Evolutionary conservation across 1,140 invertebrate species (phyloP).

Genomic region (Dendroctonus ponderosae): DNA sequence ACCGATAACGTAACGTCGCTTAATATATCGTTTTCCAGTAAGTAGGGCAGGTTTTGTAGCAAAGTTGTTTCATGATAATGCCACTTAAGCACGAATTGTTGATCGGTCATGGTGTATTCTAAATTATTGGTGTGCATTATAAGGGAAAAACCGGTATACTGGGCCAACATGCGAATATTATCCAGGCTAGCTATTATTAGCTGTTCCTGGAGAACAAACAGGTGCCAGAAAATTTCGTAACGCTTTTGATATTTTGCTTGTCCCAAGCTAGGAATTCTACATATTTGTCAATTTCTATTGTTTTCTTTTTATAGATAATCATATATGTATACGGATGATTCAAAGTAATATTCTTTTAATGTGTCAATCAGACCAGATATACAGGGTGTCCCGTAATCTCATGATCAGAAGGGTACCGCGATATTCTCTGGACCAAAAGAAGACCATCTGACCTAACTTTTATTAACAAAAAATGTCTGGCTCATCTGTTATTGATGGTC

Average conservation of each 20-base stretch:
- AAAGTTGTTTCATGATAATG: conserved; percentile 79
- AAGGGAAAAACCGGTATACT: conserved; percentile 42
- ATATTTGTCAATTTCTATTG: no score
- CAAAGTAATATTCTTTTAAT: no score
- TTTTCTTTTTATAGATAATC: no score
- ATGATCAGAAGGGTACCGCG: no score
- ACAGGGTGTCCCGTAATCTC: no score
- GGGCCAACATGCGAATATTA: conserved; percentile 44
- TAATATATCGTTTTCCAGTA: conserved; percentile 79
- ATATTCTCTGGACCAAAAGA: no score
- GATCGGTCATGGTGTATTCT: conserved; percentile 52
- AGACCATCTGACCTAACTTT: no score
- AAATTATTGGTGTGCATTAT: conserved; percentile 39
- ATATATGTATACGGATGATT: no score
- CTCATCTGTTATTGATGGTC: no score
- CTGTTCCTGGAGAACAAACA: conserved; percentile 47
- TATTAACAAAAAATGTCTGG: no score
- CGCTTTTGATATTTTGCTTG: conserved; percentile 14
- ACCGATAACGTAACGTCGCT: conserved; percentile 89
- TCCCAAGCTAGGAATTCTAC: neutral
- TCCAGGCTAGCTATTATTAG: conserved; percentile 49
- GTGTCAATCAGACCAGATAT: no score
- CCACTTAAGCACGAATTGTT: conserved; percentile 74
- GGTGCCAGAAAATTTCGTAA: conserved; percentile 47
- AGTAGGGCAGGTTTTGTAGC: conserved; percentile 75